A percentile compares a stretch with the other conserved stretches of the same genome.
Evolutionary conservation across 2,888 invertebrate genomes (phyloP).

Genomic region (Lochmaea capreae): DNA sequence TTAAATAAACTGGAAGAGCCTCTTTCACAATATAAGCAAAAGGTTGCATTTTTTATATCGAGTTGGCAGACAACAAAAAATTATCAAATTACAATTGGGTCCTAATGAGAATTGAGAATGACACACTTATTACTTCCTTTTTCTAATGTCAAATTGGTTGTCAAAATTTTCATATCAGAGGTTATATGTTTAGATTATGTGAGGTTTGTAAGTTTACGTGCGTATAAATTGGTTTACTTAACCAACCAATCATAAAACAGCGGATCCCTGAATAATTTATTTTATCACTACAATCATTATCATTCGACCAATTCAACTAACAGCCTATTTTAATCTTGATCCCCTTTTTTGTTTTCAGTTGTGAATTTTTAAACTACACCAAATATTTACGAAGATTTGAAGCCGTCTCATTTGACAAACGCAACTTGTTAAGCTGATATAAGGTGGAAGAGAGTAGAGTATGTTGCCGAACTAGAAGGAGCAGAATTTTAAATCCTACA

Average conservation of each 20-base stretch:
- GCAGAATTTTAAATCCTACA: too few relatives aligned
- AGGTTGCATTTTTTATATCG: slow-evolving; percentile 46
- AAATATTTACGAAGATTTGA: too few relatives aligned
- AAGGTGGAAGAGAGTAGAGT: too few relatives aligned
- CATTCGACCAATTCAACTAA: too few relatives aligned
- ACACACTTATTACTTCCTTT: slow-evolving; percentile 2
- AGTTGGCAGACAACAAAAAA: slow-evolving; percentile 8
- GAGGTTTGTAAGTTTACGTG: not conserved
- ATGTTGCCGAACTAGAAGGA: slow-evolving; percentile 19
- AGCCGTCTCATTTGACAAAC: too few relatives aligned
- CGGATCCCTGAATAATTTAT: not conserved
- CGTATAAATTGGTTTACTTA: not conserved
- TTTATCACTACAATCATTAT: not conserved
- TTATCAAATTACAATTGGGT: not conserved
- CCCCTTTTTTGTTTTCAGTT: too few relatives aligned
- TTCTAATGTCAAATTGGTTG: slow-evolving; percentile 3
- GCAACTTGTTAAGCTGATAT: too few relatives aligned
- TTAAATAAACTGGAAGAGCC: slow-evolving; percentile 85
- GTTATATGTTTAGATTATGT: not conserved
- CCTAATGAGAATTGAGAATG: not conserved
- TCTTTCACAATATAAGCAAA: slow-evolving; percentile 82
- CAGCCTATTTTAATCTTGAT: too few relatives aligned
- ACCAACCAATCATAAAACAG: not conserved
- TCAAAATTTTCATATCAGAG: not conserved
- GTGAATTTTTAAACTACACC: too few relatives aligned